Evolutionary conservation across 2,888 invertebrate genomes (phyloP).

Genomic region (Standfussiana lucernea): DNA sequence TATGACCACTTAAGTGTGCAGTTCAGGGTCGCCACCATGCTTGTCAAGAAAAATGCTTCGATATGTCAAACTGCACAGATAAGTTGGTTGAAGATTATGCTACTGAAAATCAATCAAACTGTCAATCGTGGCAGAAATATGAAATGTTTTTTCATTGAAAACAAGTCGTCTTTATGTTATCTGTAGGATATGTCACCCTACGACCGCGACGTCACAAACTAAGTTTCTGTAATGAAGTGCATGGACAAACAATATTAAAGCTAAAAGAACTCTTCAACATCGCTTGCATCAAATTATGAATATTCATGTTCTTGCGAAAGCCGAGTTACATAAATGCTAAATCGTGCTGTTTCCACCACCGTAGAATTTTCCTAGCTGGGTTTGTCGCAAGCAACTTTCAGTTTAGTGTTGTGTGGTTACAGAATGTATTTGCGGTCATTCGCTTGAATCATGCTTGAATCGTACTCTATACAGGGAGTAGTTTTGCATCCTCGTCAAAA

Average conservation of each 20-base stretch:
- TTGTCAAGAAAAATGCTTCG: background rate
- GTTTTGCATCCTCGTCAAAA: too few species aligned
- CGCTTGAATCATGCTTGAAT: background rate
- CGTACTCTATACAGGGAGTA: too few species aligned
- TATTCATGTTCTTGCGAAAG: constrained; percentile 29
- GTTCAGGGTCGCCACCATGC: background rate
- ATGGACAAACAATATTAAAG: constrained; percentile 15
- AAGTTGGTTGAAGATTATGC: background rate
- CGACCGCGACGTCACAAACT: background rate
- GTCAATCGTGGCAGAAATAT: background rate
- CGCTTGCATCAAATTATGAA: constrained; percentile 15
- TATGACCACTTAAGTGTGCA: background rate
- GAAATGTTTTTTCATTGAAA: too few species aligned
- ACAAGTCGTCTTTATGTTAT: too few species aligned
- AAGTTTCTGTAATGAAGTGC: constrained; percentile 2
- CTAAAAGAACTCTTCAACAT: constrained; percentile 19
- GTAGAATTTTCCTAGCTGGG: background rate
- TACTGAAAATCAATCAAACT: background rate
- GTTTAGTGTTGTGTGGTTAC: background rate
- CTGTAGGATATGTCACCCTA: background rate
- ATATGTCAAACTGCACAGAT: background rate
- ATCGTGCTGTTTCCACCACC: background rate
- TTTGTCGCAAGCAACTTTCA: background rate
- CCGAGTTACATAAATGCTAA: constrained; percentile 4
- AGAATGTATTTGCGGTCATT: background rate